A percentile compares a stretch with the other conserved stretches of the same genome.
Evolutionary conservation across 35 echinoderm and acorn worm genomes (phyloP).

Genomic region (Chiridota heheva): DNA sequence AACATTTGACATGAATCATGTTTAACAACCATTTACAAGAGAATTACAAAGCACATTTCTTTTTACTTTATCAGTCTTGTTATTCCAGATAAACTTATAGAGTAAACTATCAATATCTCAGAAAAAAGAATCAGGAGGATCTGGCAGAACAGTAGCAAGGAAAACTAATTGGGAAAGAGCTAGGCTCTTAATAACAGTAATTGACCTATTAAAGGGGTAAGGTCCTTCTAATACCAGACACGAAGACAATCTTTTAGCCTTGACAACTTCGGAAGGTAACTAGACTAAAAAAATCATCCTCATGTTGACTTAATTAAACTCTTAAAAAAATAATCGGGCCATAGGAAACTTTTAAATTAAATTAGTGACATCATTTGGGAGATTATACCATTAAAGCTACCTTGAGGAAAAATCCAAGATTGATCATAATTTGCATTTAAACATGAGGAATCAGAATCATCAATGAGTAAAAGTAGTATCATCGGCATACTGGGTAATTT

Average conservation of each 20-base stretch:
- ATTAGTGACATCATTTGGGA: too few relatives aligned
- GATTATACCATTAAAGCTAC: too few relatives aligned
- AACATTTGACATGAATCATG: too few relatives aligned
- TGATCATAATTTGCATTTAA: too few relatives aligned
- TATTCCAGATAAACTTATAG: conserved; percentile 13
- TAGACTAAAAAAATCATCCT: background rate
- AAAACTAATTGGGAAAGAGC: background rate
- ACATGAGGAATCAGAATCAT: too few relatives aligned
- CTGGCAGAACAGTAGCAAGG: background rate
- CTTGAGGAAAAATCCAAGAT: too few relatives aligned
- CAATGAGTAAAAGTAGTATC: too few relatives aligned
- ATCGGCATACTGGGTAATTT: too few relatives aligned
- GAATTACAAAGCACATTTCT: background rate
- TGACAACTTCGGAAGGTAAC: background rate
- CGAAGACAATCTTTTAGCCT: background rate
- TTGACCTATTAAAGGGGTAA: background rate
- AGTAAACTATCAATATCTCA: background rate
- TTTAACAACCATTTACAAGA: too few relatives aligned
- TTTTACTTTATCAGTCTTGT: background rate
- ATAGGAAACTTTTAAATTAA: too few relatives aligned
- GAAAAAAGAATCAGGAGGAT: background rate
- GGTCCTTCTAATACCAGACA: background rate
- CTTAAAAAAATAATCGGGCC: too few relatives aligned
- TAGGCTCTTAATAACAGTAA: background rate
- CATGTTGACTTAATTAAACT: background rate